These are phyloP conservation scores for Spialia ferax DNA, from an alignment of 2,888 invertebrate genomes.

Conservation along the genomic window DNA sequence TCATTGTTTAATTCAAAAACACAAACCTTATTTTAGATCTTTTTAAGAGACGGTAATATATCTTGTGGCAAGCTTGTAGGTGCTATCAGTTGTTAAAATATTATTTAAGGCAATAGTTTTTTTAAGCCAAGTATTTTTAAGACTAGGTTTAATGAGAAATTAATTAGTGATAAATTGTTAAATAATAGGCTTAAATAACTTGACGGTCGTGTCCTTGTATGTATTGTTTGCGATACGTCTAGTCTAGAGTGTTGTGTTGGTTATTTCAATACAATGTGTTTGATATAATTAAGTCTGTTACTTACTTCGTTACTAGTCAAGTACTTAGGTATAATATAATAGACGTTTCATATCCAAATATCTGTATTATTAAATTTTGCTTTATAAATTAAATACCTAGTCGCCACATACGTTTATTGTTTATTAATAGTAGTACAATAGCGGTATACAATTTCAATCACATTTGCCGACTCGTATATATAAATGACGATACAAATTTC, in stretches of 20 bases:
- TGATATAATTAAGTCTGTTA: not conserved
- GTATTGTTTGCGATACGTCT: not conserved
- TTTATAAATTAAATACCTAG: constrained; percentile 33
- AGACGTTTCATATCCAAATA: constrained; percentile 38
- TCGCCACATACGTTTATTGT: constrained; percentile 41
- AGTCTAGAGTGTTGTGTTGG: not conserved
- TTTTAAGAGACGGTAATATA: no score
- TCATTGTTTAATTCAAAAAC: no score
- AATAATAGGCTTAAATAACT: no score
- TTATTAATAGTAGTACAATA: constrained; percentile 30
- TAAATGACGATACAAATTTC: constrained; percentile 30
- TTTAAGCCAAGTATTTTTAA: no score
- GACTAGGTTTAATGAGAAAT: no score
- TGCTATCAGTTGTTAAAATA: no score
- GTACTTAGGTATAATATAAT: not conserved
- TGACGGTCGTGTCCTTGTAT: not conserved
- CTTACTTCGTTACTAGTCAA: no score
- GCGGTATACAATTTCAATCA: constrained; percentile 24
- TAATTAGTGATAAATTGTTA: no score
- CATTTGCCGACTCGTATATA: constrained; percentile 2
- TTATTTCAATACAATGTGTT: not conserved
- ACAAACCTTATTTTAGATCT: no score
- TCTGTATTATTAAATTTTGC: constrained; percentile 41
- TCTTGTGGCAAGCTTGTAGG: no score
- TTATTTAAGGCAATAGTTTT: no score